Evolutionary conservation across 2,113 vertebrate genomes (phyloP), one percentile per base, ranked within the genome.

Genomic region (Scortum barcoo): DNA sequence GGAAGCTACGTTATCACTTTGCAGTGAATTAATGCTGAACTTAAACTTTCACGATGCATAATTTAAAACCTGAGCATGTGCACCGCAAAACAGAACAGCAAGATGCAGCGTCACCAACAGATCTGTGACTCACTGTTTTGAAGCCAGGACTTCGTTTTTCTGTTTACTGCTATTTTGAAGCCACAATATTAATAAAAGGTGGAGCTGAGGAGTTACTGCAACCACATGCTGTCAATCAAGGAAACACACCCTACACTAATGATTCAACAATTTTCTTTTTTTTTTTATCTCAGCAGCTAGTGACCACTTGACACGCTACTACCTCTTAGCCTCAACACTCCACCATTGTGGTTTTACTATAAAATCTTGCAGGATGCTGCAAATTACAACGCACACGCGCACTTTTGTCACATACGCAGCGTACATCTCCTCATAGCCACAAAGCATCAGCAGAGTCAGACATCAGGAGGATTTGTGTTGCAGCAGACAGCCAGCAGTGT

Each of bases 391-490:
- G 57, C 28, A 12, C 22, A 65, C 33, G n/a, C n/a, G n/a, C n/a
- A n/a, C n/a, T n/a, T n/a, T n/a, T n/a, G n/a, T n/a, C n/a, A 54
- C 7, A 70, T 22, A 4, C 20, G 58, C 44, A 54, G 36, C 6
- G 0, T 36, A n/a, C 14, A 30, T 36, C 16, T 19, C 28, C 38
- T 62, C 61, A 7, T 26, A 56, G 58, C 40, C 16, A 10, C 33
- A 54, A 14, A 54, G 44, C 66, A 63, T 51, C 33, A 76, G 62
- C 57, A 54, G 53, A 69, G 65, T 61, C 68, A 61, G 67, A 81
- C 71, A 81, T 72, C 58, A 81, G 76, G 67, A 70, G 63, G 82
- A 77, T 87, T 80, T 83, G 62, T 72, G 76, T 54, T 77, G 74
- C 70, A 72, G 83, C 61, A 75, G 36, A 26, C 44, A 81, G 65